Conservation (phyloP, 2,888 invertebrate species). For the Xanthia icteritia region DNA sequence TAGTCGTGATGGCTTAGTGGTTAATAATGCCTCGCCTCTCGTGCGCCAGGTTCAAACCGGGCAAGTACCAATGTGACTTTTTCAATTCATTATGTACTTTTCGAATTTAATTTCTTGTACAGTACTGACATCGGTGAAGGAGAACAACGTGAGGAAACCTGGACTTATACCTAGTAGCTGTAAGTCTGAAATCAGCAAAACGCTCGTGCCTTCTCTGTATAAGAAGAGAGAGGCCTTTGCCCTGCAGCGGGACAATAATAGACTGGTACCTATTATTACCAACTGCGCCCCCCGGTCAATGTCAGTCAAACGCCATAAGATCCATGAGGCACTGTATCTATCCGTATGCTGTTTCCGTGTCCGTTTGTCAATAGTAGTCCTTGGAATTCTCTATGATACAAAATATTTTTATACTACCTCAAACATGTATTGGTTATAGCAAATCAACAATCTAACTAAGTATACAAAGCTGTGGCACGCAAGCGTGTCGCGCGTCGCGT, state of each 20-base stretch:
- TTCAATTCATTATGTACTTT: background rate
- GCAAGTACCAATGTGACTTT: background rate
- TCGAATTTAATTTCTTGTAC: background rate
- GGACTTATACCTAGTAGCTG: background rate
- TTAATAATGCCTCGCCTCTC: background rate
- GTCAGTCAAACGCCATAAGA: background rate
- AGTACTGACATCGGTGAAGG: background rate
- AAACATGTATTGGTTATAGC: conserved; percentile 11
- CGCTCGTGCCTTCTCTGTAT: too few relatives aligned
- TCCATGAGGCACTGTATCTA: background rate
- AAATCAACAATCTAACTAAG: conserved; percentile 9
- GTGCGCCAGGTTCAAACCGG: background rate
- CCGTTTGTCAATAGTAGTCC: background rate
- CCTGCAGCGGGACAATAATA: background rate
- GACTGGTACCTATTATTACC: background rate
- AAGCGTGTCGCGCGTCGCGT: conserved; percentile 63
- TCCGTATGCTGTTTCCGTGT: background rate
- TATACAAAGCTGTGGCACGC: conserved; percentile 45
- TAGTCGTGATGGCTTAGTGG: background rate
- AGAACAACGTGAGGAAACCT: background rate
- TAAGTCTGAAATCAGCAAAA: too few relatives aligned
- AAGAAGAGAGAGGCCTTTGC: background rate
- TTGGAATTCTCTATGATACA: background rate
- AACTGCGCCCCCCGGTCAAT: background rate
- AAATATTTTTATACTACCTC: background rate